Evolutionary conservation across 2,888 invertebrate genomes (phyloP).

Genomic region (Chorisops tibialis): DNA sequence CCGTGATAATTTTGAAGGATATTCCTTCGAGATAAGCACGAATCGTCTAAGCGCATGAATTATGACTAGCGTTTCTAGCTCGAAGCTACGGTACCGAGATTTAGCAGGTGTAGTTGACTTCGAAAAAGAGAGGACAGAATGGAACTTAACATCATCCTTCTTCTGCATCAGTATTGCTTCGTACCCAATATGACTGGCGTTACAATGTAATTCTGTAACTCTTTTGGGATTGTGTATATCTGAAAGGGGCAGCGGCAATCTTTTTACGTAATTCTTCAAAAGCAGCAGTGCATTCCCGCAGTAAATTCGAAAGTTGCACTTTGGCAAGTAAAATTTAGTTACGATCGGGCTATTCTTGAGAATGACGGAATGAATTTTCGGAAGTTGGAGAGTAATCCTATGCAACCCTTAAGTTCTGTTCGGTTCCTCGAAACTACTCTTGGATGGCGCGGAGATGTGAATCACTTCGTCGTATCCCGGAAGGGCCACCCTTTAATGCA

Average conservation of each 20-base stretch:
- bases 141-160: slow-evolving; percentile 34
- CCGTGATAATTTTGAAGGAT: slow-evolving; percentile 40
- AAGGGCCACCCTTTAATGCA: no score
- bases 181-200: slow-evolving; percentile 38
- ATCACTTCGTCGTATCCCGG: no score
- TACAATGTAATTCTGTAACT: slow-evolving; percentile 41
- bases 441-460: neutral
- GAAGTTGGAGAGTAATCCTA: slow-evolving; percentile 32
- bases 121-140: slow-evolving; percentile 39
- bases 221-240: slow-evolving; percentile 37
- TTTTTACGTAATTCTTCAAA: slow-evolving; percentile 26
- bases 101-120: no score
- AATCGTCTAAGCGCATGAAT: slow-evolving; percentile 38
- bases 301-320: slow-evolving; percentile 18
- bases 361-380: slow-evolving; percentile 28
- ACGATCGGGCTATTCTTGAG: slow-evolving; percentile 38
- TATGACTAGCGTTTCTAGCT: no score
- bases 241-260: slow-evolving; percentile 35
- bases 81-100: slow-evolving; percentile 40
- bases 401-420: slow-evolving; percentile 27
- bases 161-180: slow-evolving; percentile 38
- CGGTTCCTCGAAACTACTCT: neutral
- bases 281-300: slow-evolving; percentile 5
- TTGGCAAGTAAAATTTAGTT: slow-evolving; percentile 38
- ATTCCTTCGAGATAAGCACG: slow-evolving; percentile 37